Conservation (phyloP, 2,797 vertebrate species). For the Morus bassanus region DNA sequence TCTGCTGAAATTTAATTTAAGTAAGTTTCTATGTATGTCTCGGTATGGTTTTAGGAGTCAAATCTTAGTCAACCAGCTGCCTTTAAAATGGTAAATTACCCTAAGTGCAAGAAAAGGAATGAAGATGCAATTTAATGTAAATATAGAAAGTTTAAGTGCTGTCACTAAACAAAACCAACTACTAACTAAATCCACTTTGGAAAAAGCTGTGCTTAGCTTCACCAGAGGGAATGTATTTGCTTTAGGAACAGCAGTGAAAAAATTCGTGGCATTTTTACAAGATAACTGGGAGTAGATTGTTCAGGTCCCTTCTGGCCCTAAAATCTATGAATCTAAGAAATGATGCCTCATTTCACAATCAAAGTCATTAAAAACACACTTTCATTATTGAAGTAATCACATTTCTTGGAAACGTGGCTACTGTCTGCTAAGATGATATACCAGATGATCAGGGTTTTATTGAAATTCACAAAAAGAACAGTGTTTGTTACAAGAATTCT, state of each 20-base stretch:
- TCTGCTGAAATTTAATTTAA: neutral
- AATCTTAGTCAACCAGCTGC: neutral
- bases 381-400: constrained; percentile 42
- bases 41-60: neutral
- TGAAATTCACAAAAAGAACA: neutral
- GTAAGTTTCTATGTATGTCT: neutral
- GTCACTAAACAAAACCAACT: neutral
- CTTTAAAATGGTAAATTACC: neutral
- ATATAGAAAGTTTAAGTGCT: neutral
- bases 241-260: neutral
- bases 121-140: neutral
- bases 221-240: neutral
- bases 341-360: constrained; percentile 16
- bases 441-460: constrained; percentile 30
- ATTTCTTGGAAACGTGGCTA: constrained; percentile 49
- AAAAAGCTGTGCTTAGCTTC: neutral
- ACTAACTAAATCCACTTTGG: neutral
- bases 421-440: constrained; percentile 30
- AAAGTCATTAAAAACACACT: constrained; percentile 36
- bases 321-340: constrained; percentile 50
- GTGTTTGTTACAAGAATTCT: constrained; percentile 14
- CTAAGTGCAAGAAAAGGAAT: neutral
- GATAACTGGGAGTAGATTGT: neutral
- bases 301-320: constrained; percentile 27
- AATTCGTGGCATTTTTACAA: neutral